phyloP scores from a whole-genome alignment of 2,797 vertebrate genomes.

The Acrossocheilus fasciatus region DNA sequence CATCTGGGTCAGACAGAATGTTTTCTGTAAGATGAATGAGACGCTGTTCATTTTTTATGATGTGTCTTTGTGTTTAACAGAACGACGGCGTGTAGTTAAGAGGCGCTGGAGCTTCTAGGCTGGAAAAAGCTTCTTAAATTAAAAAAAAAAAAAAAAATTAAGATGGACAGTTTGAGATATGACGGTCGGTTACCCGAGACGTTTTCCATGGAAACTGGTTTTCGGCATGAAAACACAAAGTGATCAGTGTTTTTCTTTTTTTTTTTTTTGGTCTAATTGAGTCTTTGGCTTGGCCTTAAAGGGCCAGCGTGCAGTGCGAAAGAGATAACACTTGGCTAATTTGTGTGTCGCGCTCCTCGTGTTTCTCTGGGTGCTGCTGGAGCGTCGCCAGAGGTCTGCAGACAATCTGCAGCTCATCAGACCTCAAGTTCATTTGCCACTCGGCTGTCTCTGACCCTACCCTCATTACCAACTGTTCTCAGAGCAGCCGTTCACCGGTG shows the following conservation, averaged over 20 bases:
- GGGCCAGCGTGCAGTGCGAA: constrained; percentile 38
- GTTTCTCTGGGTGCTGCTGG: constrained; percentile 51
- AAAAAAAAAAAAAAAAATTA: not conserved
- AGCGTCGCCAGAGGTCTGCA: constrained; percentile 48
- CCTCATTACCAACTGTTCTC: constrained; percentile 45
- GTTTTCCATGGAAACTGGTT: not conserved
- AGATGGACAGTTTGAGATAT: constrained; percentile 11
- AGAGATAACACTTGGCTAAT: constrained; percentile 43
- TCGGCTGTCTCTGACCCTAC: not conserved
- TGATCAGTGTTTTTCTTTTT: not conserved
- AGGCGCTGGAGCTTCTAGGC: not conserved
- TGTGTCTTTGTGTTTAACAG: constrained; percentile 30
- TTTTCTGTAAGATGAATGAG: constrained; percentile 40
- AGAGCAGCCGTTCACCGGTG: constrained; percentile 12
- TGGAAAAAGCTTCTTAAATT: not conserved
- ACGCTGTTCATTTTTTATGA: constrained; percentile 41
- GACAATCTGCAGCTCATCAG: constrained; percentile 32
- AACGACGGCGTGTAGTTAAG: not conserved
- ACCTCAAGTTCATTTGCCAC: constrained; percentile 30
- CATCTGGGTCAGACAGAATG: constrained; percentile 56
- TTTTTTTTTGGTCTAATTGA: not conserved
- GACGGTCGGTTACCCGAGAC: not conserved
- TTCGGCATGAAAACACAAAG: not conserved
- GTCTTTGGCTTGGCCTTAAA: constrained; percentile 41
- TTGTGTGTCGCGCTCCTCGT: constrained; percentile 46